Base-by-base conservation (phyloP, 1,140 invertebrate genomes). In the Arctopsyche grandis region DNA sequence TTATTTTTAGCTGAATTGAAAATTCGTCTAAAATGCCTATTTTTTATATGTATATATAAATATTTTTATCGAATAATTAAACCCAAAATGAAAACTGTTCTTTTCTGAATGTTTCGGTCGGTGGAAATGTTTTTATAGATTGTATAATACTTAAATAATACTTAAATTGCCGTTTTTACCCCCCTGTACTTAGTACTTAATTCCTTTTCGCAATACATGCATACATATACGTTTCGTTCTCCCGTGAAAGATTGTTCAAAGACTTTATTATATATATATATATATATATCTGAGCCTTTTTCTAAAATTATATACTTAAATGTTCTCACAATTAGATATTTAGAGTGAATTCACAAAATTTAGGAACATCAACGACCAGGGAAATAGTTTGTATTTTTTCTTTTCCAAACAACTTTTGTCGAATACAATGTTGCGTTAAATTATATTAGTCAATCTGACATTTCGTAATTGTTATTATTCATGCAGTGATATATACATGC, bases 401-500 rank as follows among this genome's bases (percentile, higher is more conserved):
- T 4, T 38, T 38, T 16, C 5, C 19, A 60, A 19, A 60, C 16
- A 19, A n/a, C n/a, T n/a, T n/a, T 60, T 19, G 56, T 19, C 9
- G 5, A 60, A 60, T 60, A 1, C 56, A 60, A 38, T 38, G 29
- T 38, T 7, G 7, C 29, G 7, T 38, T 38, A 38, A 38, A 38
- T 38, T n/a, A 38, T 4, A 38, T 38, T 38, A 38, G 29, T 1
- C 29, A 38, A 60, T 3, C 21, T 21, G 29, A 38, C 3, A 60
- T 60, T 60, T 60, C 56, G 29, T 7, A 38, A 38, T 38, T 38
- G 21, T 60, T 60, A 60, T 19, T 60, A 60, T 60, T 19, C 56
- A 60, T 60, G 21, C 56, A 60, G 21, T 60, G 56, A 60, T 19
- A 60, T 56, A n/a, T 60, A 38, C 29, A 60, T 60, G 56, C 56